Evolutionary conservation across 2,113 vertebrate species (phyloP).

Genomic region (Megatriorchis doriae): DNA sequence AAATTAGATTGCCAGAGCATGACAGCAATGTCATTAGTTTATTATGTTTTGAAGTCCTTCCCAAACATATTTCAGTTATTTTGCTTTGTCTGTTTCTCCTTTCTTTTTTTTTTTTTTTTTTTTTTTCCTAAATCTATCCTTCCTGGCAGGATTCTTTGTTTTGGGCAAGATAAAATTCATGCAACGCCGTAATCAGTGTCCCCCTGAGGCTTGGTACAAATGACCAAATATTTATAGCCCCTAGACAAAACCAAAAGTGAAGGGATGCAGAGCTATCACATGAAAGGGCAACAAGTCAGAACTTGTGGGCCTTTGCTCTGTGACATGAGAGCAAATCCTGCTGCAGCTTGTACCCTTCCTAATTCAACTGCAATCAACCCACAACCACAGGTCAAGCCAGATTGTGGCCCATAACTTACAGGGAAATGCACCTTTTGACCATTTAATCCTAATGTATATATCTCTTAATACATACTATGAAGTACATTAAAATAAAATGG

Average conservation of each 20-base stretch:
- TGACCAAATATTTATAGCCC: not conserved
- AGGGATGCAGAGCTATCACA: not conserved
- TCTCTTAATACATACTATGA: not conserved
- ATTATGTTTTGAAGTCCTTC: not conserved
- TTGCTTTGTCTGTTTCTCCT: not conserved
- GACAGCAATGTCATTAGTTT: not conserved
- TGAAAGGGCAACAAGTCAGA: not conserved
- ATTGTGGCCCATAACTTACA: not conserved
- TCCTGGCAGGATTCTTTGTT: not conserved
- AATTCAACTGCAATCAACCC: not conserved
- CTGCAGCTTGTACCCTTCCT: not conserved
- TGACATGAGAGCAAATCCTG: not conserved
- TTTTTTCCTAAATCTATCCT: accelerated
- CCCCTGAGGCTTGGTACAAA: not conserved
- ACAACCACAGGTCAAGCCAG: not conserved
- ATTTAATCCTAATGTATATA: not conserved
- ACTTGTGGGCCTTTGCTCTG: not conserved
- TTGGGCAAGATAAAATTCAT: not conserved
- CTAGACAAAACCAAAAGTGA: not conserved
- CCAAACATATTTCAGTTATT: not conserved
- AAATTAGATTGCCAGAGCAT: not conserved
- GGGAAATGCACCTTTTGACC: not conserved
- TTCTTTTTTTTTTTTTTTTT: not conserved
- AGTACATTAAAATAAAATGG: not conserved
- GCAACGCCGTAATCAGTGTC: not conserved